phyloP scores from a whole-genome alignment of 2,113 vertebrate species.

The Mesocricetus auratus region DNA sequence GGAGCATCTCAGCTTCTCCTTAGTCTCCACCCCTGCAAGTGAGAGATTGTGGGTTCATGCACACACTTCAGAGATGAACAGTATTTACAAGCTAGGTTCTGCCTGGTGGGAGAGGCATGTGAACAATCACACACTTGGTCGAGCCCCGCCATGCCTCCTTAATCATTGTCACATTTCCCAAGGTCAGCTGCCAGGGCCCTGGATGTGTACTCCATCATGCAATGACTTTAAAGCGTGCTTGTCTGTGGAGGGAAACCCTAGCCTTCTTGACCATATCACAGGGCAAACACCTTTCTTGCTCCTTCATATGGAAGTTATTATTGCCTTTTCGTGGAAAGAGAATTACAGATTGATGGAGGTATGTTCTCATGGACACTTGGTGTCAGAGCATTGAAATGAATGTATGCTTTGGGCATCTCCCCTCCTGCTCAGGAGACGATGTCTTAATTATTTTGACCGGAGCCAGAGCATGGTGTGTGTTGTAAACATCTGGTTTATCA shows the following conservation, averaged over 20 bases:
- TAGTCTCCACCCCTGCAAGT: background rate
- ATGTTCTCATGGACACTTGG: slow-evolving; percentile 59
- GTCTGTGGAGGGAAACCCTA: background rate
- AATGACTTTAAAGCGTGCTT: background rate
- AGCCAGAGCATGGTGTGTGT: slow-evolving; percentile 74
- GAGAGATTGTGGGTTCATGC: background rate
- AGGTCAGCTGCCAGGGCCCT: background rate
- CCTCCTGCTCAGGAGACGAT: slow-evolving; percentile 68
- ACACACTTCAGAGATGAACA: background rate
- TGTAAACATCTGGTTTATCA: slow-evolving; percentile 84
- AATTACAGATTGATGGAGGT: slow-evolving; percentile 58
- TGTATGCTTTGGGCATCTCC: slow-evolving; percentile 64
- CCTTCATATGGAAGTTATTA: slow-evolving; percentile 66
- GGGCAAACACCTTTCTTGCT: slow-evolving; percentile 7
- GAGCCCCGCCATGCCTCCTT: background rate
- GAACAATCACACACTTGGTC: background rate
- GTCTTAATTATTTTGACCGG: slow-evolving; percentile 81
- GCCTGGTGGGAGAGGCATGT: background rate
- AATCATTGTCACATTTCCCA: background rate
- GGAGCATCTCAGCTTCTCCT: background rate
- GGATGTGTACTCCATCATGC: background rate
- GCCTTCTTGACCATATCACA: background rate
- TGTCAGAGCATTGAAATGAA: slow-evolving; percentile 77
- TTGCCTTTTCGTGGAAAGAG: slow-evolving; percentile 59
- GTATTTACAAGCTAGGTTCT: background rate